A percentile compares a stretch with the other conserved stretches of the same genome.
Conservation (phyloP, 2,113 vertebrate species). For the Corythoichthys haematopterus region DNA sequence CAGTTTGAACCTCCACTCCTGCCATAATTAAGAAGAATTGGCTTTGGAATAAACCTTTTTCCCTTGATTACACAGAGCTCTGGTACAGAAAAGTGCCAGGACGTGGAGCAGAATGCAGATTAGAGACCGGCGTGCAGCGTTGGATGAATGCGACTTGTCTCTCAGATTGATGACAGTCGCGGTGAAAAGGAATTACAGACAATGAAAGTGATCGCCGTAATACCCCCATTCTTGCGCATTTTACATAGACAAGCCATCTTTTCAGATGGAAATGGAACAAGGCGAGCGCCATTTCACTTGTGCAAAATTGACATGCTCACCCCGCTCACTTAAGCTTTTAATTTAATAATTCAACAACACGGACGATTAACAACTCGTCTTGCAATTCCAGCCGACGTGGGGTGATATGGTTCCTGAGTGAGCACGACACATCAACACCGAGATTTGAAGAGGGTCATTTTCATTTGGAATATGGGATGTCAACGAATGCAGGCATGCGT, state of each 20-base stretch:
- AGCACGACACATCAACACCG: slow-evolving; percentile 43
- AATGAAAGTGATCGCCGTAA: slow-evolving; percentile 73
- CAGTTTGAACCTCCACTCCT: slow-evolving; percentile 58
- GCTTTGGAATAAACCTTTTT: slow-evolving; percentile 49
- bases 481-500: slow-evolving; percentile 40
- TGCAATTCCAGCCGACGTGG: slow-evolving; percentile 63
- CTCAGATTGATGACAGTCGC: slow-evolving; percentile 65
- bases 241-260: slow-evolving; percentile 71
- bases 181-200: slow-evolving; percentile 70
- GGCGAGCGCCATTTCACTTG: slow-evolving; percentile 68
- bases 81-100: slow-evolving; percentile 40
- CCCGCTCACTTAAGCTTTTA: slow-evolving; percentile 74
- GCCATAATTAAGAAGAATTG: slow-evolving; percentile 49
- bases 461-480: slow-evolving; percentile 52
- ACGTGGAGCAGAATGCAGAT: slow-evolving; percentile 64
- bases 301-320: slow-evolving; percentile 71
- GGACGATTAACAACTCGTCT: slow-evolving; percentile 70
- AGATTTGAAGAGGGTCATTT: slow-evolving; percentile 43
- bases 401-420: slow-evolving; percentile 55
- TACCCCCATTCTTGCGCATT: slow-evolving; percentile 68
- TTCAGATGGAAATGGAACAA: slow-evolving; percentile 69
- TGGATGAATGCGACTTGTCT: slow-evolving; percentile 69
- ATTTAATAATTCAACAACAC: slow-evolving; percentile 74
- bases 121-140: slow-evolving; percentile 52
- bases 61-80: slow-evolving; percentile 52